phyloP scores from a whole-genome alignment of 2,113 vertebrate genomes.

The Propithecus coquereli region DNA sequence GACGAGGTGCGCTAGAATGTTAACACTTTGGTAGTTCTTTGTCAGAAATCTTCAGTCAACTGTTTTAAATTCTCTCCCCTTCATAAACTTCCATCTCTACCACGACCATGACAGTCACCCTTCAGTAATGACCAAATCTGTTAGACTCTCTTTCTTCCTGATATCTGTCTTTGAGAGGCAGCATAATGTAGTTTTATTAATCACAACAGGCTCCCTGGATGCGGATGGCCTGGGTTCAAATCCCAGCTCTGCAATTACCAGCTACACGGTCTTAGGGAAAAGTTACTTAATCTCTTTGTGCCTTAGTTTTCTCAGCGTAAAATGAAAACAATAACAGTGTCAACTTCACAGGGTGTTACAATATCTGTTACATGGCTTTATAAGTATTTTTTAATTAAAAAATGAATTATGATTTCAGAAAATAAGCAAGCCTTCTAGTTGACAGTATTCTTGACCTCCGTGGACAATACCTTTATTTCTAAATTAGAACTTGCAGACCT shows the following conservation, averaged over 20 bases:
- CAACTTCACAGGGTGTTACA: not conserved
- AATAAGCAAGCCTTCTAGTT: not conserved
- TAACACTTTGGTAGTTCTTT: not conserved
- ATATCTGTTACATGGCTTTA: not conserved
- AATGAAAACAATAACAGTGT: not conserved
- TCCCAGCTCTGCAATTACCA: not conserved
- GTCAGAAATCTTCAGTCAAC: not conserved
- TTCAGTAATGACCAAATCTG: not conserved
- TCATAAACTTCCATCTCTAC: not conserved
- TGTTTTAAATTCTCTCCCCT: not conserved
- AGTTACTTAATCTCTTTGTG: not conserved
- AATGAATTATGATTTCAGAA: not conserved
- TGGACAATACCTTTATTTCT: not conserved
- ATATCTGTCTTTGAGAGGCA: not conserved
- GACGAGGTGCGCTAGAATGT: not conserved
- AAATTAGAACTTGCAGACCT: not conserved
- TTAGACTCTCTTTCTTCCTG: not conserved
- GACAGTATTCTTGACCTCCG: not conserved
- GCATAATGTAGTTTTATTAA: not conserved
- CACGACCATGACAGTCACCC: not conserved
- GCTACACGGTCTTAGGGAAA: not conserved
- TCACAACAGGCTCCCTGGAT: not conserved
- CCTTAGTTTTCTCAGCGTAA: not conserved
- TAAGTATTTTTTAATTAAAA: not conserved
- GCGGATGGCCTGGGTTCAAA: not conserved